Conservation (phyloP, 2,797 vertebrate species). For the Ctenosaura bakeri region DNA sequence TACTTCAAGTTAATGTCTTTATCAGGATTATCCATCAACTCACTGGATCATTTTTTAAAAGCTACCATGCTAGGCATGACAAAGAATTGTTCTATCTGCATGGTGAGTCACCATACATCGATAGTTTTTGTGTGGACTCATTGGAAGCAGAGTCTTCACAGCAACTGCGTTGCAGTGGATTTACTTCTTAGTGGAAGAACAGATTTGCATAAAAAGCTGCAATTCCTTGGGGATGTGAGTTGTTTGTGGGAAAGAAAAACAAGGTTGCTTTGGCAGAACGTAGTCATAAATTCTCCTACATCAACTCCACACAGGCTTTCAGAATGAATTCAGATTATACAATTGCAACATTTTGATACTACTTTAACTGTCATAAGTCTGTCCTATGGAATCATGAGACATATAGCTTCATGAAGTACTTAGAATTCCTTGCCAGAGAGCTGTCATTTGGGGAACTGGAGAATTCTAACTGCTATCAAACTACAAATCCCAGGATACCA, state of each 20-base stretch:
- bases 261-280: neutral
- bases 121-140: neutral
- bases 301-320: too few relatives aligned
- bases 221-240: too few relatives aligned
- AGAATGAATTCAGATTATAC: too few relatives aligned
- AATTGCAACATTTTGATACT: too few relatives aligned
- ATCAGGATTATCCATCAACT: neutral
- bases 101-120: neutral
- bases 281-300: too few relatives aligned
- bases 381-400: too few relatives aligned
- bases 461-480: too few relatives aligned
- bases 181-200: neutral
- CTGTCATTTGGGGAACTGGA: too few relatives aligned
- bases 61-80: neutral
- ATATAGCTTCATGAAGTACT: too few relatives aligned
- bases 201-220: neutral
- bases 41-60: neutral
- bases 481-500: too few relatives aligned
- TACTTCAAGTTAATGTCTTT: neutral
- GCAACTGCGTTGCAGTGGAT: neutral
- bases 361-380: too few relatives aligned
- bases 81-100: neutral
- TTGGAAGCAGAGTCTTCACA: neutral
- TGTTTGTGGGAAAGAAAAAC: neutral
- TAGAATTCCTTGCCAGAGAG: too few relatives aligned